phyloP scores from a whole-genome alignment of 2,888 invertebrate genomes.

The Melikaiella ostensackeni region DNA sequence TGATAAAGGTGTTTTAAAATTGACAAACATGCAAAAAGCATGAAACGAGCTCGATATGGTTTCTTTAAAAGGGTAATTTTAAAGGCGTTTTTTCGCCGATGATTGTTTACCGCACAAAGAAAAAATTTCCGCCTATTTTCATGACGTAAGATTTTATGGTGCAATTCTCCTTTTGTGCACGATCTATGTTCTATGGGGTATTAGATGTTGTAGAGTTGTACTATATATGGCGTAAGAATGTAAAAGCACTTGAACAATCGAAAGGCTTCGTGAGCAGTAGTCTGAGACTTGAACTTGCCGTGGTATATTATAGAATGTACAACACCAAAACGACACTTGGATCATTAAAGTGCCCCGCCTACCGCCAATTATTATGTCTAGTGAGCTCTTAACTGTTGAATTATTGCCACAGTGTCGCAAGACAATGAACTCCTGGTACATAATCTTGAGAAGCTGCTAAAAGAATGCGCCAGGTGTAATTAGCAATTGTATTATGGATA shows the following conservation, averaged over 20 bases:
- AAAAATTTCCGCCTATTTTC: neutral
- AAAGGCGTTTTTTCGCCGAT: neutral
- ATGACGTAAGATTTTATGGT: neutral
- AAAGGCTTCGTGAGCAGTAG: neutral
- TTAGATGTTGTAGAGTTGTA: neutral
- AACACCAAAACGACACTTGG: constrained; percentile 15
- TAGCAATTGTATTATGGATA: constrained; percentile 7
- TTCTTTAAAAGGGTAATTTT: constrained; percentile 2
- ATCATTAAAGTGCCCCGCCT: constrained; percentile 30
- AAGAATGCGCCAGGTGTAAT: constrained; percentile 16
- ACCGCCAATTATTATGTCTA: constrained; percentile 37
- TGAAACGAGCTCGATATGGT: neutral
- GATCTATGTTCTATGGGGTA: neutral
- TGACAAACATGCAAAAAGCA: constrained; percentile 3
- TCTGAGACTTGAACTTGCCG: constrained; percentile 13
- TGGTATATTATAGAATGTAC: constrained; percentile 17
- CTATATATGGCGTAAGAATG: neutral
- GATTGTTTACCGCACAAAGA: constrained; percentile 2
- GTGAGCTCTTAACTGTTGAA: constrained; percentile 26
- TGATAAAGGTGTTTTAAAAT: constrained; percentile 3
- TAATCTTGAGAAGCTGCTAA: constrained; percentile 31
- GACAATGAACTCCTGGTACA: constrained; percentile 34
- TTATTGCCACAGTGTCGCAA: constrained; percentile 31
- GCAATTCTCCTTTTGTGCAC: neutral
- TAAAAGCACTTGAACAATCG: constrained; percentile 16